These are phyloP conservation scores for Oxygymnocypris stewartii DNA, from an alignment of 2,113 vertebrate genomes.

Conservation along the genomic window DNA sequence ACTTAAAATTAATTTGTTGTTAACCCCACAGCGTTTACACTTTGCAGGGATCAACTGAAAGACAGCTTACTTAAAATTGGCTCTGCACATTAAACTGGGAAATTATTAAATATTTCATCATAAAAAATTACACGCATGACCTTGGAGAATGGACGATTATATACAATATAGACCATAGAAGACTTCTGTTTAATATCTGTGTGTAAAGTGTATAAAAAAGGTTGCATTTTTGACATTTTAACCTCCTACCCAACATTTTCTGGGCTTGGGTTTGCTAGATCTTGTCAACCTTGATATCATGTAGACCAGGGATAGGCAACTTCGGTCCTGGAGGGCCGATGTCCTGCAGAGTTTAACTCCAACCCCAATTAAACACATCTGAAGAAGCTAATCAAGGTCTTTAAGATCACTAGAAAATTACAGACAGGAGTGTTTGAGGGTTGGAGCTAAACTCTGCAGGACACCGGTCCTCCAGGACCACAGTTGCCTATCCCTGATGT, in stretches of 20 bases:
- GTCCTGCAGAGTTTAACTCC: no score
- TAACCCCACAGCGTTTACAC: not conserved
- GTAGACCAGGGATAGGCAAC: conserved; percentile 17
- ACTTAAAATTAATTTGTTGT: not conserved
- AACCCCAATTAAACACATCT: no score
- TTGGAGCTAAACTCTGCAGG: no score
- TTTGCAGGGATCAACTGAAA: not conserved
- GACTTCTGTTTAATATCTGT: not conserved
- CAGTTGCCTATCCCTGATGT: no score
- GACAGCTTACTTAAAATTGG: not conserved
- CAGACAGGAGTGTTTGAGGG: no score
- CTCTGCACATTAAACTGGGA: not conserved
- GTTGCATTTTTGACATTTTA: not conserved
- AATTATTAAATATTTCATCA: not conserved
- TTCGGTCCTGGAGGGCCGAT: no score
- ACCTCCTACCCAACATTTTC: conserved; percentile 30
- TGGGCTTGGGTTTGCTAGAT: conserved; percentile 41
- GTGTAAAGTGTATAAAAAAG: not conserved
- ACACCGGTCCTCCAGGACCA: no score
- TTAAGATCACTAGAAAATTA: no score
- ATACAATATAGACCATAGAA: not conserved
- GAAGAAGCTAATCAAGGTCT: no score
- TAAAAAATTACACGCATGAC: not conserved
- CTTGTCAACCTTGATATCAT: conserved; percentile 42
- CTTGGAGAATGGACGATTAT: not conserved